Percentiles rank a stretch among this genome's conserved stretches.
Evolutionary conservation across 2,113 vertebrate genomes (phyloP).

Genomic region (Aegithalos caudatus): DNA sequence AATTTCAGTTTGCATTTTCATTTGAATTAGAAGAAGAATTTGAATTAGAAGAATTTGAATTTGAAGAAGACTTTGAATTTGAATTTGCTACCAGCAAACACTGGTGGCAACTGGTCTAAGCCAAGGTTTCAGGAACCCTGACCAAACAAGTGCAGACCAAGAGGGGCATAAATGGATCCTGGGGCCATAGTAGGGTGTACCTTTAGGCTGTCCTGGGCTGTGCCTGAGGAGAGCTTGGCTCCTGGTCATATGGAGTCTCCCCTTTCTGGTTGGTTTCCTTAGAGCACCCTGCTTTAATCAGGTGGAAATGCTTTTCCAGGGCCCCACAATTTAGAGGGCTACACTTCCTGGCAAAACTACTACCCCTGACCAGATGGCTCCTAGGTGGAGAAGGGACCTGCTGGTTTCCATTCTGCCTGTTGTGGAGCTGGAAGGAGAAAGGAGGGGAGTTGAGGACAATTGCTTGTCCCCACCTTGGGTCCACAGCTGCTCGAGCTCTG

Average conservation of each 20-base stretch:
- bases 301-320: background rate
- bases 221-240: background rate
- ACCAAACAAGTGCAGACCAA: background rate
- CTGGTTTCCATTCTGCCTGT: background rate
- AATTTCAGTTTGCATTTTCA: no score
- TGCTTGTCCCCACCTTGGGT: background rate
- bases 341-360: background rate
- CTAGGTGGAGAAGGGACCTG: background rate
- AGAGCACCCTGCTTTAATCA: background rate
- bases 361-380: background rate
- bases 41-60: no score
- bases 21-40: no score
- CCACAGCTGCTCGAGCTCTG: accelerated
- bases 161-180: background rate
- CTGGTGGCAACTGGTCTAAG: background rate
- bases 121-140: background rate
- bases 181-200: background rate
- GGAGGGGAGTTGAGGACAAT: background rate
- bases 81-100: background rate
- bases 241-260: accelerated
- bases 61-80: no score
- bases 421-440: background rate
- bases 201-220: background rate
- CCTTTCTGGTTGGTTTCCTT: background rate
- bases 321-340: accelerated